phyloP scores from a whole-genome alignment of 2,113 vertebrate genomes.

The Hippolais icterina region DNA sequence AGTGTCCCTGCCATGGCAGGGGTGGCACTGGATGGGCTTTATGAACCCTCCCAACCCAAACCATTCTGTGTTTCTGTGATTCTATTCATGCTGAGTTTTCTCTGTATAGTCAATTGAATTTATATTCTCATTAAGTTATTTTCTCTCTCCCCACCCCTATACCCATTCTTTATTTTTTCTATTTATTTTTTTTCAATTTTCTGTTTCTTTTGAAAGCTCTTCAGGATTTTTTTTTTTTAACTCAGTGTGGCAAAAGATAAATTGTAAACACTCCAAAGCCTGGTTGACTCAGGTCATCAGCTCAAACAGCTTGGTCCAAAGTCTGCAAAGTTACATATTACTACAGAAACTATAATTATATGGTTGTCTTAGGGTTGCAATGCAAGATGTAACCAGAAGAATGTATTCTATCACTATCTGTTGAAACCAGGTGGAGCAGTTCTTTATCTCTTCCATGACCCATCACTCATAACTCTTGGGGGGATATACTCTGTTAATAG shows the following conservation, averaged over 20 bases:
- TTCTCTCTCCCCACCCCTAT: accelerated
- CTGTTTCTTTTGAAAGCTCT: background rate
- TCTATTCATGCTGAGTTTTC: background rate
- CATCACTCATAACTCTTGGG: background rate
- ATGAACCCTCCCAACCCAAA: accelerated
- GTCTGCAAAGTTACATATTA: background rate
- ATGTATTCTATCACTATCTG: background rate
- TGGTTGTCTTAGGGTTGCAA: background rate
- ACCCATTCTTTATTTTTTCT: background rate
- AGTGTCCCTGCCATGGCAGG: background rate
- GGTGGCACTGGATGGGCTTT: accelerated
- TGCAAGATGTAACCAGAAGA: background rate
- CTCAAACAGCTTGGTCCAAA: background rate
- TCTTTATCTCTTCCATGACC: background rate
- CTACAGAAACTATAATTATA: background rate
- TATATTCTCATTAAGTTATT: background rate
- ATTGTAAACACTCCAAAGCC: background rate
- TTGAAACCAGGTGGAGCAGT: background rate
- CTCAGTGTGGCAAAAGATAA: background rate
- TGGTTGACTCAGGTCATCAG: background rate
- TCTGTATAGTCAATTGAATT: background rate
- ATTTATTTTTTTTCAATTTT: accelerated
- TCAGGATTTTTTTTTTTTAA: background rate
- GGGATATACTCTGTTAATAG: background rate
- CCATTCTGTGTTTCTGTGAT: background rate